phyloP scores from a whole-genome alignment of 2,113 vertebrate species.

The Tiliqua scincoides region DNA sequence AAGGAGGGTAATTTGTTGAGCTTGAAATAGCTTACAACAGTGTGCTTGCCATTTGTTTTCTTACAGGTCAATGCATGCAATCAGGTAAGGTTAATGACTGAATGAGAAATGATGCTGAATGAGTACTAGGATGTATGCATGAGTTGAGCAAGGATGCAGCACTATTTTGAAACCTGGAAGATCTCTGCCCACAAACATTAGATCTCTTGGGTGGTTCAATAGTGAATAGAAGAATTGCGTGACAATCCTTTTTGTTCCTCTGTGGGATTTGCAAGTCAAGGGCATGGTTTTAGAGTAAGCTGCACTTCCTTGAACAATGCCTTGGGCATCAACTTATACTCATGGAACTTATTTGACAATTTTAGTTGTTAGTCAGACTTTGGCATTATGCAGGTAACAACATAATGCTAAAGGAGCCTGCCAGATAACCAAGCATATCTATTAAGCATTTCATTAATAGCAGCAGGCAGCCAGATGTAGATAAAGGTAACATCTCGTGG shows the following conservation, averaged over 20 bases:
- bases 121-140: neutral
- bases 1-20: slow-evolving; percentile 26
- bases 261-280: slow-evolving; percentile 1
- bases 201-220: neutral
- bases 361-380: neutral
- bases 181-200: neutral
- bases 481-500: neutral
- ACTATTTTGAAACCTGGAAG: neutral
- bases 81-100: slow-evolving; percentile 7
- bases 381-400: neutral
- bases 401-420: neutral
- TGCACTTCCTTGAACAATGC: neutral
- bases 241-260: neutral
- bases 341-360: neutral
- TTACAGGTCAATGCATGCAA: neutral
- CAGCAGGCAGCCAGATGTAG: neutral
- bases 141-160: neutral
- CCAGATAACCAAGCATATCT: neutral
- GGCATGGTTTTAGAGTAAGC: neutral
- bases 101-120: slow-evolving; percentile 15
- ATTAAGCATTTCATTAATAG: neutral
- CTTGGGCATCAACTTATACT: neutral
- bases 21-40: slow-evolving; percentile 37
- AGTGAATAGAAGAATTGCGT: neutral
- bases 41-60: neutral